These are phyloP conservation scores for Thinocorus orbignyianus DNA, from an alignment of 2,113 vertebrate genomes.

Conservation along the genomic window DNA sequence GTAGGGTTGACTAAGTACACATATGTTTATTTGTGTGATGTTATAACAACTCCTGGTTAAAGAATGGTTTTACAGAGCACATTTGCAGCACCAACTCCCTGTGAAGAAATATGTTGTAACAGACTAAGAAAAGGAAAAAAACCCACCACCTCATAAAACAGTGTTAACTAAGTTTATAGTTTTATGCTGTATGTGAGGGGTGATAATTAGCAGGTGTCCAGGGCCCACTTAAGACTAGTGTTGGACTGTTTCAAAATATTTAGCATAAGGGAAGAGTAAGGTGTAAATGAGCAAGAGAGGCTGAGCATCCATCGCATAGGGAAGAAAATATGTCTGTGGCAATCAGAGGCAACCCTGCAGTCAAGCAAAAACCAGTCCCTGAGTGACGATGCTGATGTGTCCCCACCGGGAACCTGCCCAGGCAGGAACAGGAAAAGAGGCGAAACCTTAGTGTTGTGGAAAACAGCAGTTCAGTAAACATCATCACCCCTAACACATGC, in stretches of 20 bases:
- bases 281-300: background rate
- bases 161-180: background rate
- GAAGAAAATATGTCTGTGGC: background rate
- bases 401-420: background rate
- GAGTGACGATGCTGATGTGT: rapidly evolving
- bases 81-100: background rate
- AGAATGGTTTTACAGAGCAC: background rate
- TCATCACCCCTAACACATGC: rapidly evolving
- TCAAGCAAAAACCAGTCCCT: background rate
- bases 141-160: background rate
- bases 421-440: background rate
- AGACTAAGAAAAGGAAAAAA: background rate
- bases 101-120: background rate
- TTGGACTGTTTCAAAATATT: background rate
- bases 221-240: background rate
- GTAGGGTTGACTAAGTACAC: background rate
- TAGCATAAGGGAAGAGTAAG: rapidly evolving
- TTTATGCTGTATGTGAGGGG: rapidly evolving
- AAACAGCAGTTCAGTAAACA: background rate
- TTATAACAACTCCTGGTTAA: background rate
- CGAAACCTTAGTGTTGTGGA: rapidly evolving
- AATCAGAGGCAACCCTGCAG: background rate
- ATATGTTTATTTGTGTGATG: background rate
- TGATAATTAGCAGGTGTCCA: background rate
- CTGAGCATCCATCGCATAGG: background rate